phyloP scores from a whole-genome alignment of 2,113 vertebrate species.

The Lathamus discolor region DNA sequence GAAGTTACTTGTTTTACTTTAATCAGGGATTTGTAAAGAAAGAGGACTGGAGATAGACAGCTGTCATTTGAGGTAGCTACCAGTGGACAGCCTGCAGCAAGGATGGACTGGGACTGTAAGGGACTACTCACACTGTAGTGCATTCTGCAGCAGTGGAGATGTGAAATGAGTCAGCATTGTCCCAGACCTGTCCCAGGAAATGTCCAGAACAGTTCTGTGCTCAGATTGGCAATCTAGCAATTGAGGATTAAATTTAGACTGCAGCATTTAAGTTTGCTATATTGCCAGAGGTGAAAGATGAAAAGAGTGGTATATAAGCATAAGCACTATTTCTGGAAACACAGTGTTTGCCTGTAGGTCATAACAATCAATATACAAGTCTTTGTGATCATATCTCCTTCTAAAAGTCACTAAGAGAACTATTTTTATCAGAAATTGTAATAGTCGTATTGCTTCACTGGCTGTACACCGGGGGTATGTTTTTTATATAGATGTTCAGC shows the following conservation, averaged over 20 bases:
- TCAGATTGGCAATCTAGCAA: not conserved
- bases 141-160: not conserved
- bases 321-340: not conserved
- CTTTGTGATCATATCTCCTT: not conserved
- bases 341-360: not conserved
- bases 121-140: accelerated
- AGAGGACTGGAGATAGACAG: not conserved
- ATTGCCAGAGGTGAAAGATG: not conserved
- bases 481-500: not conserved
- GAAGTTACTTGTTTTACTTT: not conserved
- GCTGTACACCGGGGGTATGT: not conserved
- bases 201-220: not conserved
- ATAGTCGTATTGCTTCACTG: not conserved
- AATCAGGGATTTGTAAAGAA: not conserved
- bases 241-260: not conserved
- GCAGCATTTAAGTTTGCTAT: not conserved
- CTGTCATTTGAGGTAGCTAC: not conserved
- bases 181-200: not conserved
- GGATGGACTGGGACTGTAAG: not conserved
- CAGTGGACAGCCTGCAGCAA: not conserved
- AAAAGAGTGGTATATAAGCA: not conserved
- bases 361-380: not conserved
- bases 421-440: not conserved
- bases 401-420: not conserved
- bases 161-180: not conserved